Base-by-base conservation (phyloP, 2,797 vertebrate genomes). In the Manis crassicaudata region DNA sequence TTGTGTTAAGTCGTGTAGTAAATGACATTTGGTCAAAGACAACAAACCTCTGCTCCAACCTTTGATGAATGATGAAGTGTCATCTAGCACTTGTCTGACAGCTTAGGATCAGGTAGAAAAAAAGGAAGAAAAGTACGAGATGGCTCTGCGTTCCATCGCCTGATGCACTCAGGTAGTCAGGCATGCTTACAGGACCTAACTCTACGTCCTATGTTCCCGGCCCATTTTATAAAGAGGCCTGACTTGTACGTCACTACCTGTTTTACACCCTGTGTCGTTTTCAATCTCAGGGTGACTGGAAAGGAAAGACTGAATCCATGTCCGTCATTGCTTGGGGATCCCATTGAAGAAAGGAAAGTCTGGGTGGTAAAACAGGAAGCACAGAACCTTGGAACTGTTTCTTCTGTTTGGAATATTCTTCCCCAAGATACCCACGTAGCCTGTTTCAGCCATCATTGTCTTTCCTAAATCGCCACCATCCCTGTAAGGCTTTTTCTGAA, bases 11-110 rank as follows among this genome's bases (percentile, higher is more conserved):
- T 56, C 7, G 7, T 43, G 14, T 29, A 72, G 94, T 86, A 84
- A 73, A 79, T 90, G 43, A 21, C 23, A 73, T 35, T 88, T 93
- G 76, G 6, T 94, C 40, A 92, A 54, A 96, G 73, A 8, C 37
- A 86, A 43, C 9, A 93, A 82, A 50, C 4, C 8, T 67, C 27
- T 86, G 67, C 9, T 58, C 18, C 10, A 70, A 20, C 6, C 3
- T 73, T 88, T 73, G 56, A 35, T 79, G 37, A 32, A 29, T 23
- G 2, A 21, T 54, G 29, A 75, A 65, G 2, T 68, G 37, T 65
- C 43, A 11, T 65, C 18, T 73, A 94, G 82, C 58, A 92, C 67
- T 3, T 60, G 32, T 70, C 6, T 67, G 52, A 27, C 0, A 54
- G 5, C 73, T 25, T 79, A 14, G 58, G 9, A 25, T 50, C 27